A percentile compares a stretch with the other conserved stretches of the same genome.
Conservation (phyloP, 2,888 invertebrate genomes). For the Chironomus riparius region DNA sequence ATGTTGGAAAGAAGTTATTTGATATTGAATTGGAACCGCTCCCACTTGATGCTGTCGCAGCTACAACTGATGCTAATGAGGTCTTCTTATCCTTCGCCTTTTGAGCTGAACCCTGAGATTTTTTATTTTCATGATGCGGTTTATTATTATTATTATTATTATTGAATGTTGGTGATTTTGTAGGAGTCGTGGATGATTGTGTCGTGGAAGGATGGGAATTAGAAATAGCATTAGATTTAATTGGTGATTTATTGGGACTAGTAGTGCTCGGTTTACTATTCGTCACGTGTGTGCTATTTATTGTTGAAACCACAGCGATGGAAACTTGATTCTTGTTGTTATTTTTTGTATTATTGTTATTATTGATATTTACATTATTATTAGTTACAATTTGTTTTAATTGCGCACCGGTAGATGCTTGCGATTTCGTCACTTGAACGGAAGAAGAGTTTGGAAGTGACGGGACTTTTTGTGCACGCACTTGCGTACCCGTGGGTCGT, state of each 20-base stretch:
- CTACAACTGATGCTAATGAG: slow-evolving; percentile 43
- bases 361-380: slow-evolving; percentile 23
- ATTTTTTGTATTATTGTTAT: slow-evolving; percentile 19
- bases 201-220: slow-evolving; percentile 12
- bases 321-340: slow-evolving; percentile 24
- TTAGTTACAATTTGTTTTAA: slow-evolving; percentile 19
- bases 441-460: background rate
- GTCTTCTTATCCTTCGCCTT: slow-evolving; percentile 72
- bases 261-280: slow-evolving; percentile 16
- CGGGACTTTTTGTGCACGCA: slow-evolving; percentile 11
- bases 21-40: slow-evolving; percentile 30
- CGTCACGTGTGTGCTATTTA: slow-evolving; percentile 11
- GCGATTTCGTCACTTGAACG: slow-evolving; percentile 1
- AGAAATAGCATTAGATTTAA: slow-evolving; percentile 11
- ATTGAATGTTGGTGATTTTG: slow-evolving; percentile 40
- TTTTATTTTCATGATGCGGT: slow-evolving; percentile 30
- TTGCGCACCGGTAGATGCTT: slow-evolving; percentile 22
- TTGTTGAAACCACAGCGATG: slow-evolving; percentile 20
- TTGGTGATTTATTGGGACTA: slow-evolving; percentile 21
- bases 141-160: slow-evolving; percentile 31
- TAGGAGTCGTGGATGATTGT: slow-evolving; percentile 33
- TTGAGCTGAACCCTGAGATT: slow-evolving; percentile 46
- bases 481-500: background rate
- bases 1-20: slow-evolving; percentile 42
- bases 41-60: slow-evolving; percentile 36